Base-by-base conservation (phyloP, 2,113 vertebrate species). In the Solea senegalensis region DNA sequence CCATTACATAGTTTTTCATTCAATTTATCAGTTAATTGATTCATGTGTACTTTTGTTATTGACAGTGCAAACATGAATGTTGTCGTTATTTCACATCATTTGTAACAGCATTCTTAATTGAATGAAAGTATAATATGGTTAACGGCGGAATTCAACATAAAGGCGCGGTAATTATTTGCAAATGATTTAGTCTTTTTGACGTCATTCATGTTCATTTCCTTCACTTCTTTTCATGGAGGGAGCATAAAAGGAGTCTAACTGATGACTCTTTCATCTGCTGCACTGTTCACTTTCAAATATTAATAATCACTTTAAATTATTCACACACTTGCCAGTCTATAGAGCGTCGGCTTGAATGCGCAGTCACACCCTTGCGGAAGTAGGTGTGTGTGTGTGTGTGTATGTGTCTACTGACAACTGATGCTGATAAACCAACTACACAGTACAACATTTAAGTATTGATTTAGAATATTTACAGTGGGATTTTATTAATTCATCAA, bases 301-400 rank as follows among this genome's bases (percentile, higher is more conserved):
- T 89, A 78, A 89, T 90, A 69, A 76, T 78, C 14, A 26, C 34
- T 78, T 63, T 90, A 61, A 89, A 89, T 85, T 80, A 89, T 90
- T 89, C 76, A 88, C 71, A 60, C 43, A 0, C 63, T 55, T 55
- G 21, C 75, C 16, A 49, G 44, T 67, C 66, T 60, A 70, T 65
- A 15, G 21, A 58, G 64, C 54, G 64, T 61, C 41, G 40, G 44
- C 62, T 49, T 69, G 34, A 81, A 74, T 65, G 84, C 65, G 70
- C 64, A 68, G 66, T 81, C 72, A 60, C 53, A 50, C 61, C 16
- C 21, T 63, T 34, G 34, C 34, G 5, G 34, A 34, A 2, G 51
- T 65, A 40, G 57, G 51, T 60, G 63, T n/a, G 11, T 4, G n/a
- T 41, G 39, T 59, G 51, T 60, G n/a, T 41, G 39, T 59, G 51